Base-by-base conservation (phyloP, 1,140 invertebrate species). In the Caenorhabditis briggsae region DNA sequence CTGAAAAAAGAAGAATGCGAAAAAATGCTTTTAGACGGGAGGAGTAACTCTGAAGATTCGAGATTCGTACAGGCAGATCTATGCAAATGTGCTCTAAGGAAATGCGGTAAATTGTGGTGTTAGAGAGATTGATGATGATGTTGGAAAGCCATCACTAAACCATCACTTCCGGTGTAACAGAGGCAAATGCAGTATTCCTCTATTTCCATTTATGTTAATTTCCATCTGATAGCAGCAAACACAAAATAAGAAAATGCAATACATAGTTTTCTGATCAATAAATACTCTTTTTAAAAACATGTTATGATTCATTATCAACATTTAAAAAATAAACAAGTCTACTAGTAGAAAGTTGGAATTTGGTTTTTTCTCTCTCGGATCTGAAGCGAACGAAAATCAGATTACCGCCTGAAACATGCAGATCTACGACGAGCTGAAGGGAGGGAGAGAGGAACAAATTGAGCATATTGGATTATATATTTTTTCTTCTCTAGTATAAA, bases 201-300 rank as follows among this genome's bases (percentile, higher is more conserved):
- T 33, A 50, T 78, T 41, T 78, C 70, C 46, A 78, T 78, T 50
- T 78, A 78, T 78, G 70, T 50, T 53, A 78, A 78, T 78, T 53
- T 78, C 18, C 18, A 20, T 78, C n/a, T 3, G 46, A 78, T 78
- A 50, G n/a, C 33, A 33, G 33, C 70, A 78, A 78, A 53, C 70
- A 78, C 46, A 50, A 50, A 46, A 78, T 78, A 50, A 78, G n/a
- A 70, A 70, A 70, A 70, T 5, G 18, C 9, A 23, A 33, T 23
- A 53, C 16, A 2, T 16, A 5, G 5, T 53, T 53, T 53, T 53
- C 11, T 53, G 50, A 14, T 53, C 9, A 9, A 16, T 11, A 16
- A 53, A 16, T 53, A 16, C 6, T 14, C 16, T 16, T 11, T 53
- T 53, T 53, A 16, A 53, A 14, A 11, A 53, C 16, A 53, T 53